A percentile compares a stretch with the other conserved stretches of the same genome.
Conservation (phyloP, 1,140 invertebrate species). For the Ceratina australensis region DNA sequence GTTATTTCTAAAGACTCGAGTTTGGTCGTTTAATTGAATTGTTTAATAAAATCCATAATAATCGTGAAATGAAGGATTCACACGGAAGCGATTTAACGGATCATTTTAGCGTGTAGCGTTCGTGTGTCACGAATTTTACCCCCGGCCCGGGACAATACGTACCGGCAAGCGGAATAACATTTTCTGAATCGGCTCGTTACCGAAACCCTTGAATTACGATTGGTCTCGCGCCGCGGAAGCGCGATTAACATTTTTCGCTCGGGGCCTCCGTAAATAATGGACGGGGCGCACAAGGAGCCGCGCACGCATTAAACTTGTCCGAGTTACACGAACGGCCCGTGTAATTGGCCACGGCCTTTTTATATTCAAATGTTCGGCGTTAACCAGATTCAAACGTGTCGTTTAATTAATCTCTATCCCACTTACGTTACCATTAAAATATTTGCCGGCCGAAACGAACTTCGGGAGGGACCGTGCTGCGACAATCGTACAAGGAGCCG, state of each 20-base stretch:
- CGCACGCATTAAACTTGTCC: background rate
- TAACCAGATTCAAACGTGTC: background rate
- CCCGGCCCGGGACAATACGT: background rate
- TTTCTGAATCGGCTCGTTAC: conserved; percentile 40
- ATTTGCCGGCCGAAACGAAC: too few species aligned
- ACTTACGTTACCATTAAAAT: too few species aligned
- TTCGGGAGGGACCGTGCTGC: too few species aligned
- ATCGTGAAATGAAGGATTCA: too few species aligned
- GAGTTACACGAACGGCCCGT: background rate
- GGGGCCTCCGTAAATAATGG: conserved; percentile 66
- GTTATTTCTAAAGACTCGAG: too few species aligned
- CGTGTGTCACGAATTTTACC: conserved; percentile 28
- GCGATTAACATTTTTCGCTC: conserved; percentile 64
- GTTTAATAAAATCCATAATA: too few species aligned
- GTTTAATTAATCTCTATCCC: background rate
- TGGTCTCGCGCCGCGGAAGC: conserved; percentile 37
- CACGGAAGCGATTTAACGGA: background rate
- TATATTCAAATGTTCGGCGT: background rate
- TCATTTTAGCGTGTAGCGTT: conserved; percentile 20
- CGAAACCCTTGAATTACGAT: conserved; percentile 36
- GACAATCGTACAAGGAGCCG: too few species aligned
- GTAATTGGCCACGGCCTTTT: background rate
- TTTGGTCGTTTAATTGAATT: too few species aligned
- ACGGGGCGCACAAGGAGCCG: conserved; percentile 58
- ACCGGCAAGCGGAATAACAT: background rate